Percentiles rank a stretch among this genome's conserved stretches.
Evolutionary conservation across 37 sponge, comb jelly and placozoan genomes (phyloP).

Genomic region (Trichoplax adhaerens): DNA sequence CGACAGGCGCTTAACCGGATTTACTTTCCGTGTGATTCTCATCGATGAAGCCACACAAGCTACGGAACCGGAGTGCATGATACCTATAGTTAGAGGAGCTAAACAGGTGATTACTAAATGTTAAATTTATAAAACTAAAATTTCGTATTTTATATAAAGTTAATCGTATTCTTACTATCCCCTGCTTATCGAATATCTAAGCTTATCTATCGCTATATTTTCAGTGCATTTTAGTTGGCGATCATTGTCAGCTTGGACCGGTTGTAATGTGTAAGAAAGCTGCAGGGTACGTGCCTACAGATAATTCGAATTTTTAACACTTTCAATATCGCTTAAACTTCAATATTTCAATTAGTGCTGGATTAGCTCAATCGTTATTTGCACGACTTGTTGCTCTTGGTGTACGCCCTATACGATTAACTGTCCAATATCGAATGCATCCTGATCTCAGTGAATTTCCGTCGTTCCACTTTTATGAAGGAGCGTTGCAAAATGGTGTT

Average conservation of each 20-base stretch:
- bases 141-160: neutral
- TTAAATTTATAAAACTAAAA: conserved; percentile 21
- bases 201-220: too few species aligned
- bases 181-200: neutral
- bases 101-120: conserved; percentile 31
- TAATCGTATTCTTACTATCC: neutral
- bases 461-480: conserved; percentile 83
- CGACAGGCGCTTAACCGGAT: conserved; percentile 66
- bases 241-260: conserved; percentile 97
- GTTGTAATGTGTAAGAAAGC: conserved; percentile 99
- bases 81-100: conserved; percentile 87
- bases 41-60: conserved; percentile 93
- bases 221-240: conserved; percentile 51
- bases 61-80: conserved; percentile 98
- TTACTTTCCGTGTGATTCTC: conserved; percentile 77
- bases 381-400: conserved; percentile 75
- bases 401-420: conserved; percentile 41
- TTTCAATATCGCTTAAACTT: too few species aligned
- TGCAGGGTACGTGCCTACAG: conserved; percentile 27
- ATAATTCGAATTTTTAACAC: too few species aligned
- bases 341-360: conserved; percentile 33
- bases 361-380: conserved; percentile 87
- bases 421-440: conserved; percentile 91
- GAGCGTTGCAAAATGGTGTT: conserved; percentile 88
- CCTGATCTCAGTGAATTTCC: conserved; percentile 80